A percentile compares a stretch with the other conserved stretches of the same genome.
phyloP scores from a whole-genome alignment of 2,113 vertebrate species.

The Sarotherodon lohbergeri region DNA sequence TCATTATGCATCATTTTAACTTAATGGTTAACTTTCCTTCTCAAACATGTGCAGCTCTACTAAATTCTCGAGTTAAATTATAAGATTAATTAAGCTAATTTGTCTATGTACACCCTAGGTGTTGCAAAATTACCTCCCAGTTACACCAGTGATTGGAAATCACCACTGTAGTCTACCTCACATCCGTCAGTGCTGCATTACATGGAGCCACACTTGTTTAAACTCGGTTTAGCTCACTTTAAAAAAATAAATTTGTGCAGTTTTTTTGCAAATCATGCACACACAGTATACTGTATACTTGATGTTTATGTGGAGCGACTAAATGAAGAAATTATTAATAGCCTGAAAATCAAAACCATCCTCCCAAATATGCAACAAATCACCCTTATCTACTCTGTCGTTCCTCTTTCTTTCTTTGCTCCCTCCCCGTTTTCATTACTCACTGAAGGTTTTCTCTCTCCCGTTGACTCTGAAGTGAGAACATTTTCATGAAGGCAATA shows the following conservation, averaged over 20 bases:
- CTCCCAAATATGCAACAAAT: slow-evolving; percentile 34
- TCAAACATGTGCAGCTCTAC: neutral
- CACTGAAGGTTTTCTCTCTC: slow-evolving; percentile 26
- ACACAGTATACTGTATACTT: neutral
- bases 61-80: neutral
- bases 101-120: neutral
- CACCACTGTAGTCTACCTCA: neutral
- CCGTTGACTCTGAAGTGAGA: slow-evolving; percentile 41
- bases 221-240: neutral
- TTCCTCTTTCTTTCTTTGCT: neutral
- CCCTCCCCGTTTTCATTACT: slow-evolving; percentile 22
- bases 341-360: slow-evolving; percentile 11
- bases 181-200: neutral
- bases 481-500: slow-evolving; percentile 66
- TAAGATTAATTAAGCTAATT: neutral
- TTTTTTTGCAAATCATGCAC: neutral
- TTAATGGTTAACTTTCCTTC: neutral
- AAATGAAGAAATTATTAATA: slow-evolving; percentile 23
- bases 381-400: slow-evolving; percentile 30
- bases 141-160: neutral
- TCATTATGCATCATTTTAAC: neutral
- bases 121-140: neutral
- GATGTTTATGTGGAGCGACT: neutral
- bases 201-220: neutral
- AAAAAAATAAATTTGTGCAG: neutral